Evolutionary conservation across 2,888 invertebrate species (phyloP), one percentile per base, ranked within the genome.

Genomic region (Lepeophtheirus nordmannii): DNA sequence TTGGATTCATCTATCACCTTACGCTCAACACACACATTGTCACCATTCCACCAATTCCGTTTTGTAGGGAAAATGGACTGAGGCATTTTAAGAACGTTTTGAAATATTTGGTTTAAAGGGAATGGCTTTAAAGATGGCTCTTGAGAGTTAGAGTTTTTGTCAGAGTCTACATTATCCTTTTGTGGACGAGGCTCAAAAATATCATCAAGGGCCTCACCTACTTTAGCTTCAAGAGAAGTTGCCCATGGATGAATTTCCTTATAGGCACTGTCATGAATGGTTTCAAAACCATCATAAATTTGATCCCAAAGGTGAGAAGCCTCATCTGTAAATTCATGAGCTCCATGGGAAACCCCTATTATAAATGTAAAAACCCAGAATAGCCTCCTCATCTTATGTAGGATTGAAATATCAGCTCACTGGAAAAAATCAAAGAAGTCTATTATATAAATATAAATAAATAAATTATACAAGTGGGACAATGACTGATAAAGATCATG

Each of bases 1-100:
- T 69, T 62, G n/a, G 68, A 62, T 40, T 74, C 73, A 62, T 75
- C 75, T 39, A 73, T 76, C 72, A 80, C 80, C 71, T 79, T 79
- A 59, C 81, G 79, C 71, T 82, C 82, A 56, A 81, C 79, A 72
- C 83, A 83, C 22, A 84, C 82, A 72, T 83, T 82, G 60, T 80
- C 78, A 41, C 83, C 63, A 10, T 63, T 53, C 63, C 63, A 63
- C 63, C 63, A 63, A 23, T 63, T 71, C 17, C 38, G 46, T 14
- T 53, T 53, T 1, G 53, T 17, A 5, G 53, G 53, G 53, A 46
- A 46, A 17, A 46, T 2, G 53, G n/a, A 14, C 5, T 46, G 53
- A 46, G 53, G 53, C 53, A 46, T 46, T 46, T 46, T 14, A 8
- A 46, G 8, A n/a, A 46, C 53, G 53, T 46, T 46, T 17, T 46